Evolutionary conservation across 2,888 invertebrate species (phyloP).

Genomic region (Gastrophysa polygoni): DNA sequence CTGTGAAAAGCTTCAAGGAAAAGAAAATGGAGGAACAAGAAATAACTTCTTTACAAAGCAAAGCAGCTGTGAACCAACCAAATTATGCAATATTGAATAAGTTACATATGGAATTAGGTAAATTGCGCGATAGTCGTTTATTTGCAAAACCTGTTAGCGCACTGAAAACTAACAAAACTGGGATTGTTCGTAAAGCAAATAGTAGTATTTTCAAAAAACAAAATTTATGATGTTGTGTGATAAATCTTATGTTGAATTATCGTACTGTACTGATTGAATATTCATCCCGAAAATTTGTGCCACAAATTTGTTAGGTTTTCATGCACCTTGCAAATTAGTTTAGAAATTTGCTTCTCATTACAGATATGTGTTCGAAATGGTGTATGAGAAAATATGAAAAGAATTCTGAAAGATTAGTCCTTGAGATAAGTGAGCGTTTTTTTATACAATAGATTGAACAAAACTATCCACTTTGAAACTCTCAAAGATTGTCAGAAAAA

Average conservation of each 20-base stretch:
- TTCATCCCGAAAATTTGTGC: no score
- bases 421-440: no score
- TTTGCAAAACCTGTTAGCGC: constrained; percentile 63
- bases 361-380: no score
- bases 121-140: constrained; percentile 67
- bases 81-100: constrained; percentile 90
- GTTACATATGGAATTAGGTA: constrained; percentile 80
- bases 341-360: no score
- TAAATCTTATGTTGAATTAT: constrained; percentile 39
- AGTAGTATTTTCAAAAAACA: constrained; percentile 17
- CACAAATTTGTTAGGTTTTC: no score
- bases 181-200: constrained; percentile 11
- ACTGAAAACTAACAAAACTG: constrained; percentile 61
- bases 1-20: constrained; percentile 89
- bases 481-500: no score
- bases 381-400: no score
- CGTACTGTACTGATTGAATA: no score
- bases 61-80: constrained; percentile 88
- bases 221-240: constrained; percentile 6
- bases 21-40: constrained; percentile 92
- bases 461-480: no score
- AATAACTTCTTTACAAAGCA: constrained; percentile 87
- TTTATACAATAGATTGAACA: no score
- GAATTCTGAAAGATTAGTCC: no score
- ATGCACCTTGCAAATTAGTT: no score